These are phyloP conservation scores for Drosophila putrida DNA, from an alignment of 2,888 invertebrate species.

Conservation along the genomic window DNA sequence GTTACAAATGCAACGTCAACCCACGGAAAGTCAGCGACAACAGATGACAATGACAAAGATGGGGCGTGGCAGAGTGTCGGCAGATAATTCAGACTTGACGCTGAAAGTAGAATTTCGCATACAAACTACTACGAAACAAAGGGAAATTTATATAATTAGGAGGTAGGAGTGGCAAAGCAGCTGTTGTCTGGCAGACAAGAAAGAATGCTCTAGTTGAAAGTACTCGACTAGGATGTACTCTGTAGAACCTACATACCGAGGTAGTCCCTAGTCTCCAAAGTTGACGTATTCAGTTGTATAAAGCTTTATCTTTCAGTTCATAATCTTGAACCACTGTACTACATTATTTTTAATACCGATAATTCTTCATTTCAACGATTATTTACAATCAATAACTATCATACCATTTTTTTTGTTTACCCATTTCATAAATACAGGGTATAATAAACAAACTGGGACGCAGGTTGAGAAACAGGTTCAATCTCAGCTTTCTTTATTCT, in stretches of 20 bases:
- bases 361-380: neutral
- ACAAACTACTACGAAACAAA: slow-evolving; percentile 20
- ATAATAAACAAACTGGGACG: slow-evolving; percentile 22
- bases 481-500: slow-evolving; percentile 61
- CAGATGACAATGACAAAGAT: slow-evolving; percentile 24
- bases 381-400: neutral
- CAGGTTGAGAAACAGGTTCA: slow-evolving; percentile 54
- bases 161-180: slow-evolving; percentile 24
- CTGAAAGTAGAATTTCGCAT: slow-evolving; percentile 29
- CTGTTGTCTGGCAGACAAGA: slow-evolving; percentile 21
- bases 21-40: slow-evolving; percentile 23
- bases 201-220: slow-evolving; percentile 1
- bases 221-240: slow-evolving; percentile 9
- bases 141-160: slow-evolving; percentile 28
- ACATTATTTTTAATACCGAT: neutral
- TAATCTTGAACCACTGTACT: neutral
- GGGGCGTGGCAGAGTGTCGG: slow-evolving; percentile 21
- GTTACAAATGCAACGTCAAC: slow-evolving; percentile 18
- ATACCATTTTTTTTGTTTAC: neutral
- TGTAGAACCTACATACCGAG: neutral
- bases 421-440: slow-evolving; percentile 7
- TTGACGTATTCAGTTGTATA: neutral
- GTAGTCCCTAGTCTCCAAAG: neutral
- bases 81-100: slow-evolving; percentile 26
- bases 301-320: neutral